Percentiles rank a stretch among this genome's conserved stretches.
Conservation (phyloP, 1,140 invertebrate genomes). For the Macrocentrus cingulum region DNA sequence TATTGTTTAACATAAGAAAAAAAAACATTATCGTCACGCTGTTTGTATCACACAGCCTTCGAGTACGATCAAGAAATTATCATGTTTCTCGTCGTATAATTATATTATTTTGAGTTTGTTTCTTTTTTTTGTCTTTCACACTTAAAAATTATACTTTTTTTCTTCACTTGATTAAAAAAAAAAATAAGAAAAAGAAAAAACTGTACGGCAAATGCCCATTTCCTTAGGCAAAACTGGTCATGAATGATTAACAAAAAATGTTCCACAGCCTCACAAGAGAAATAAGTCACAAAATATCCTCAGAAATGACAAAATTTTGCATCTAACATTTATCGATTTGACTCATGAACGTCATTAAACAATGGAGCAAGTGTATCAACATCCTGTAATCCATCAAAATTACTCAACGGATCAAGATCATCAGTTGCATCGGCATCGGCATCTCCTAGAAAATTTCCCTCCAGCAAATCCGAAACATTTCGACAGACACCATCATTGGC, state of each 20-base stretch:
- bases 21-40: too few species aligned
- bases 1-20: background rate
- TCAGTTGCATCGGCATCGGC: constrained; percentile 44
- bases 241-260: too few species aligned
- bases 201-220: background rate
- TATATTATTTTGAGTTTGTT: too few species aligned
- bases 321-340: too few species aligned
- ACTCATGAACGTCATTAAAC: constrained; percentile 54
- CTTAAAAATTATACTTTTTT: constrained; percentile 5
- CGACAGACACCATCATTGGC: constrained; percentile 38
- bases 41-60: constrained; percentile 15
- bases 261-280: background rate
- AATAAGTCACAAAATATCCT: background rate
- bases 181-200: too few species aligned
- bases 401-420: constrained; percentile 48
- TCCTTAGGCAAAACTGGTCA: background rate
- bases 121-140: background rate
- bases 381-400: constrained; percentile 55
- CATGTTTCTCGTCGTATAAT: background rate
- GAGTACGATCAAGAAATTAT: constrained; percentile 21
- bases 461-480: constrained; percentile 51
- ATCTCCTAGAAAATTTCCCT: constrained; percentile 46
- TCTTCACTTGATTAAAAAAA: background rate
- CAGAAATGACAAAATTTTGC: constrained; percentile 16
- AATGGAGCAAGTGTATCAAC: constrained; percentile 53